Conservation (phyloP, 2,888 invertebrate genomes). For the Opisthograptis luteolata region DNA sequence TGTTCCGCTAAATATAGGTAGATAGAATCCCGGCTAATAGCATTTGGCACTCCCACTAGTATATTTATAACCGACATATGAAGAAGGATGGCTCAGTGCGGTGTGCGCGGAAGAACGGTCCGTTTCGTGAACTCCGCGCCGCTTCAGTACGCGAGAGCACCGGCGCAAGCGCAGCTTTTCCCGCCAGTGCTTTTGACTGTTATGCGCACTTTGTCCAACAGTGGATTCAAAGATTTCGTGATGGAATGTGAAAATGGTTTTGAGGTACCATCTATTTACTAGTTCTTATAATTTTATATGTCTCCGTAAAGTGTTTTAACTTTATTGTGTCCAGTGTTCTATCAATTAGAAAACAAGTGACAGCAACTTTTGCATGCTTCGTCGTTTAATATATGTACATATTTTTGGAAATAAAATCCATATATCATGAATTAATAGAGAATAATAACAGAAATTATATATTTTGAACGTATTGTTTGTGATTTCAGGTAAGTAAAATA, state of each 20-base stretch:
- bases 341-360: too few relatives aligned
- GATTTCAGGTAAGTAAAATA: too few relatives aligned
- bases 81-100: constrained; percentile 67
- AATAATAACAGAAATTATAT: too few relatives aligned
- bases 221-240: constrained; percentile 69
- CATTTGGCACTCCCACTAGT: constrained; percentile 65
- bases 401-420: too few relatives aligned
- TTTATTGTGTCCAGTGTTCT: too few relatives aligned
- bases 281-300: too few relatives aligned
- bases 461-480: too few relatives aligned
- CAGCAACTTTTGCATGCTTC: too few relatives aligned
- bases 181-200: constrained; percentile 38
- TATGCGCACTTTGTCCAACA: constrained; percentile 61
- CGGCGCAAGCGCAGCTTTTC: constrained; percentile 42
- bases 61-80: constrained; percentile 74
- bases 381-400: too few relatives aligned
- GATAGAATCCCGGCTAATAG: constrained; percentile 48
- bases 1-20: constrained; percentile 56
- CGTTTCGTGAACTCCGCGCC: constrained; percentile 24
- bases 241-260: constrained; percentile 77
- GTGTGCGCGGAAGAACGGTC: constrained; percentile 53
- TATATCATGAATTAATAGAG: too few relatives aligned
- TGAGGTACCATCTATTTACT: constrained; percentile 58
- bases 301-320: too few relatives aligned
- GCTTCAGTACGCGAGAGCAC: constrained; percentile 43